A percentile compares a stretch with the other conserved stretches of the same genome.
Conservation (phyloP, 30 jellyfish, hydroid and myxozoan genomes). For the Mastigias papua region DNA sequence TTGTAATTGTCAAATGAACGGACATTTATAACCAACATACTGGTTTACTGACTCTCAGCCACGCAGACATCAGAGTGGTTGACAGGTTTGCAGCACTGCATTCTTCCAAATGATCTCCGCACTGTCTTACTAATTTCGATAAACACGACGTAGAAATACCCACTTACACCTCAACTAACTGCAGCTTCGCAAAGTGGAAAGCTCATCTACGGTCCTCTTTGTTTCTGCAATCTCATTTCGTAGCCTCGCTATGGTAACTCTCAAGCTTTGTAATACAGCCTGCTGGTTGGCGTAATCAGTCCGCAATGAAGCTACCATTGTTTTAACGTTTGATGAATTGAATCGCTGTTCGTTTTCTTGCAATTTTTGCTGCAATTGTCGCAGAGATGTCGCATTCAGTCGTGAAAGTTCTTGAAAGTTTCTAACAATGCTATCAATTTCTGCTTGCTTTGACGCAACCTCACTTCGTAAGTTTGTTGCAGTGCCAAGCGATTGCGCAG, state of each 20-base stretch:
- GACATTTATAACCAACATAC: too few species aligned
- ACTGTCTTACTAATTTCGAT: neutral
- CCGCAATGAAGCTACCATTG: conserved; percentile 53
- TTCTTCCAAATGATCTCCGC: neutral
- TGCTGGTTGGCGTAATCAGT: conserved; percentile 38
- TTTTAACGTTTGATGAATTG: conserved; percentile 53
- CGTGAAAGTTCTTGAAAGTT: conserved; percentile 32
- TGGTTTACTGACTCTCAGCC: too few species aligned
- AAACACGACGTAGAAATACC: neutral
- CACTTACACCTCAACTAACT: neutral
- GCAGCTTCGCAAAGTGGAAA: conserved; percentile 60
- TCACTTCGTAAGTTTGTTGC: conserved; percentile 36
- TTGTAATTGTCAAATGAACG: too few species aligned
- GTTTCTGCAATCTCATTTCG: conserved; percentile 33
- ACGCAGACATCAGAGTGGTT: neutral
- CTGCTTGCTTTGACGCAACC: conserved; percentile 41
- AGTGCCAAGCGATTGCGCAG: conserved; percentile 23
- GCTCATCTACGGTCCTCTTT: conserved; percentile 22
- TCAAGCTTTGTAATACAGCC: conserved; percentile 9
- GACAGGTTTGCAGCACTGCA: neutral
- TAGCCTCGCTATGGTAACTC: conserved; percentile 34
- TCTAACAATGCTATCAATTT: conserved; percentile 1
- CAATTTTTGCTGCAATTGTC: conserved; percentile 21
- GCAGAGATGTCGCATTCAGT: conserved; percentile 50
- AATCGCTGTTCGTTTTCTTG: conserved; percentile 24